Evolutionary conservation across 2,888 invertebrate genomes (phyloP).

Genomic region (Diogma glabrata): DNA sequence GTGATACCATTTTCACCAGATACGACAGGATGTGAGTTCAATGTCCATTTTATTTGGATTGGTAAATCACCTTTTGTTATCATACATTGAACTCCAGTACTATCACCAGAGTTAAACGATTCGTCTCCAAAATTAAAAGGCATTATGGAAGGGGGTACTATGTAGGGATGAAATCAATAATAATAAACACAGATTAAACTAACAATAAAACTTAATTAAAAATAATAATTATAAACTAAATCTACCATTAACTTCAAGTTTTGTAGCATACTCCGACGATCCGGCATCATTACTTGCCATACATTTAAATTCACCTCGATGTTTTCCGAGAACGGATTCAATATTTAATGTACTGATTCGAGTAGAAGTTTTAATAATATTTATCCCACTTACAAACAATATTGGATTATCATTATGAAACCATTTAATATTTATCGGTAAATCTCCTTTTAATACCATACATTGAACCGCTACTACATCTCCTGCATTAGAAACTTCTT

Average conservation of each 20-base stretch:
- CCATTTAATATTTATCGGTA: conserved; percentile 67
- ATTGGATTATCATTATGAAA: conserved; percentile 40
- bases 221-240: conserved; percentile 6
- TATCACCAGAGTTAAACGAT: conserved; percentile 55
- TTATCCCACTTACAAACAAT: conserved; percentile 40
- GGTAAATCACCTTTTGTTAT: conserved; percentile 70
- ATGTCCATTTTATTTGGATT: conserved; percentile 60
- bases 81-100: conserved; percentile 56
- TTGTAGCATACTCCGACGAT: conserved; percentile 29
- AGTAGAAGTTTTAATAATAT: conserved; percentile 45
- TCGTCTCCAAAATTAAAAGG: conserved; percentile 62
- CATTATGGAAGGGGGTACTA: conserved; percentile 61
- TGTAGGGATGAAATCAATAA: background rate
- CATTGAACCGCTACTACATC: conserved; percentile 59
- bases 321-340: conserved; percentile 56
- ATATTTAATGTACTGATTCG: conserved; percentile 59
- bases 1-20: conserved; percentile 40
- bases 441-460: conserved; percentile 64
- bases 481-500: conserved; percentile 55
- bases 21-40: conserved; percentile 38
- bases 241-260: conserved; percentile 20
- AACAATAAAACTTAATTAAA: background rate
- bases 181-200: background rate
- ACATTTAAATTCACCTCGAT: conserved; percentile 49
- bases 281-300: conserved; percentile 44